Base-by-base conservation (phyloP, 2,113 vertebrate genomes). In the Micronycteris hirsuta region DNA sequence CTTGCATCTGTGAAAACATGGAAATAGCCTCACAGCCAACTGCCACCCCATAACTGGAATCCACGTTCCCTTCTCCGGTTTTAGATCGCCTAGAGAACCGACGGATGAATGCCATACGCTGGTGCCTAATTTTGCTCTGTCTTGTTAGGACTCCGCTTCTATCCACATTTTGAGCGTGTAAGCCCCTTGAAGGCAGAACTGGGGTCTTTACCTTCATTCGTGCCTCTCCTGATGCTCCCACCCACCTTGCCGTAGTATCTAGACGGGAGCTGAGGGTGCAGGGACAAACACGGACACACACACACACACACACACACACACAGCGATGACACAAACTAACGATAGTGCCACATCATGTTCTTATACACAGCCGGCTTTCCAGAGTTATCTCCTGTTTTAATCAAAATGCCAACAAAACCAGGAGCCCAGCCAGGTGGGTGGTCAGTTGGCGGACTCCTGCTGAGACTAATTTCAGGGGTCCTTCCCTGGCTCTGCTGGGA, bases 1-100 rank as follows among this genome's bases (percentile, higher is more conserved):
- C 26, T 76, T 54, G 41, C 54, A 84, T 93, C 90, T 94, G 71
- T 84, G 65, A 67, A 83, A 95, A 86, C 56, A 43, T 26, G 89
- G 73, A 81, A 52, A 71, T 7, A 58, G 43, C 24, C 45, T 80
- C 16, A 38, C 38, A 14, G 52, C 73, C 74, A 77, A 77, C 11
- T 74, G 52, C 73, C 52, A 49, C 61, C 33, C 78, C 82, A 0
- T 13, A 93, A 76, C 12, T 71, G 63, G 41, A 94, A 92, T 58
- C 38, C 47, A 68, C 19, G 5, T 47, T 94, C 20, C 56, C 31
- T 49, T 80, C 36, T 68, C 81, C 80, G 43, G 43, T 93, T 97
- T 92, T 43, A 85, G 56, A 67, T 15, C 31, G 74, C 43, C 20
- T 22, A 41, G 63, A 90, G 49, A 71, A 70, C 8, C 63, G 78